Conservation (phyloP, 2,888 invertebrate species). For the Hartigia nigra region DNA sequence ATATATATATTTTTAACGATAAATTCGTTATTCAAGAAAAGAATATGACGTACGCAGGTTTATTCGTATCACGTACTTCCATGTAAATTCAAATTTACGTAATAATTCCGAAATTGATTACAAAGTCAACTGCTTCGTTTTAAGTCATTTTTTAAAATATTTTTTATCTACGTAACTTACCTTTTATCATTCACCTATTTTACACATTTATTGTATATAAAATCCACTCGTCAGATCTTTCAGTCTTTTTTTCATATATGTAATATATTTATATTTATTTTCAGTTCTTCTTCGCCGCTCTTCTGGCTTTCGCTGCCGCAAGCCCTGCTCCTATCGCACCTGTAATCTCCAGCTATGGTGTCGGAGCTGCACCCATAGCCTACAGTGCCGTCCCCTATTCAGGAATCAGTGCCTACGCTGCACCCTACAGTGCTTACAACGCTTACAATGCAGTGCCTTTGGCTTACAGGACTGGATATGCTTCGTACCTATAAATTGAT, state of each 20-base stretch:
- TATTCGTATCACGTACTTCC: background rate
- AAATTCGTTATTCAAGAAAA: background rate
- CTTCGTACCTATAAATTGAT: background rate
- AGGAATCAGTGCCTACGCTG: conserved; percentile 42
- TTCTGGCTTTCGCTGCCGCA: conserved; percentile 65
- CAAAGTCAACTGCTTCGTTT: background rate
- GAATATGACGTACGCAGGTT: background rate
- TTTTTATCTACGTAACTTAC: background rate
- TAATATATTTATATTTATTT: conserved; percentile 34
- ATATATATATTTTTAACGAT: background rate
- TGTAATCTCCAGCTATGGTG: conserved; percentile 54
- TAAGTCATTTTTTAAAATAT: background rate
- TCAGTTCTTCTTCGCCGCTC: conserved; percentile 64
- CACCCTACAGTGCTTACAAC: conserved; percentile 45
- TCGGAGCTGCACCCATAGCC: conserved; percentile 56
- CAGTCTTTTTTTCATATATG: background rate
- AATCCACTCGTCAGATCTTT: background rate
- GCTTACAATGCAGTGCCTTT: conserved; percentile 31
- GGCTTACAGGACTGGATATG: conserved; percentile 24
- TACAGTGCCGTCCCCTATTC: conserved; percentile 36
- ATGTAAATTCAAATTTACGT: background rate
- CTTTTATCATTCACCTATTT: background rate
- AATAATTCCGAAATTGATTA: background rate
- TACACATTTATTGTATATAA: background rate
- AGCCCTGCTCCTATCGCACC: conserved; percentile 64